Evolutionary conservation across 2,888 invertebrate genomes (phyloP), one percentile per base, ranked within the genome.

Genomic region (Spialia ferax): DNA sequence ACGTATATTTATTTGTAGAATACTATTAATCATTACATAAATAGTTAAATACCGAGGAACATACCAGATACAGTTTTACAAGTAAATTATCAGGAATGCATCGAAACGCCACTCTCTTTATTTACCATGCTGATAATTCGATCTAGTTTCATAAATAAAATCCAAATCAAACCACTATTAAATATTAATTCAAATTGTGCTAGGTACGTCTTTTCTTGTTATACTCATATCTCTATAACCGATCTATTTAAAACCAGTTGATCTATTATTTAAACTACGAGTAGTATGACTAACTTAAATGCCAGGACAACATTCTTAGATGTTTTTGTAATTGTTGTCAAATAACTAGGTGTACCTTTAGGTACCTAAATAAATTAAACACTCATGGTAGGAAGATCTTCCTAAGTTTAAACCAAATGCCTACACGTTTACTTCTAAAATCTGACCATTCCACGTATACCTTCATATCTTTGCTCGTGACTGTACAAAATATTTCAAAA

Each of bases 121-220:
- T 13, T 35, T 35, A 52, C 35, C 35, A 23, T 23, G 54, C 8
- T 54, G 23, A 54, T 54, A n/a, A 26, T 50, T 42, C 54, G 38
- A 54, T 54, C 42, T 26, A 42, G 42, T 42, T 63, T 6, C 42
- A 63, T 63, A 63, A 54, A 26, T 54, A 42, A 54, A 42, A 63
- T 54, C 10, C n/a, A 52, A 62, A n/a, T 54, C 26, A 54, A 42
- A 35, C 26, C 2, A 50, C 45, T 15, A 6, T 22, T 35, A 35
- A 22, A 38, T 38, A 57, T 38, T 38, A 22, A 57, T 38, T 38
- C 7, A 18, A 35, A 57, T 38, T 57, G n/a, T n/a, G n/a, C n/a
- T 29, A 22, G 38, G 38, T 57, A 38, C 38, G 38, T 38, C 38
- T 57, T n/a, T 56, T 15, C 55, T 57, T 57, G 57, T 38, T 29